These are phyloP conservation scores for Drosophila seclusa DNA, from an alignment of 2,888 invertebrate species.

Conservation along the genomic window DNA sequence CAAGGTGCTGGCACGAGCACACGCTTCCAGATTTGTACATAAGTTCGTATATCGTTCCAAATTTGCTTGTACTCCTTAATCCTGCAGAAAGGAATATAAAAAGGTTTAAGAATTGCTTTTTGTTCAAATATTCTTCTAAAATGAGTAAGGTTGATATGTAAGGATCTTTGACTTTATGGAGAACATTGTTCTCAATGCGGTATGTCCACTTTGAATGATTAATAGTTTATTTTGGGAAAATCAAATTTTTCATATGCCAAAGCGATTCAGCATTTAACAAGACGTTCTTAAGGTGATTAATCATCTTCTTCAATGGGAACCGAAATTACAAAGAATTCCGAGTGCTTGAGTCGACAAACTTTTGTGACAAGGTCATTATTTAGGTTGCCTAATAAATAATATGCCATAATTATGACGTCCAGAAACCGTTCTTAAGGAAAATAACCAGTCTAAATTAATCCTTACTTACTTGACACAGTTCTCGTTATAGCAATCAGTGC, in stretches of 20 bases:
- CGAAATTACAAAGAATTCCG: neutral
- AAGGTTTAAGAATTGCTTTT: neutral
- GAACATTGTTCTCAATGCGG: neutral
- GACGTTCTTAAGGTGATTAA: neutral
- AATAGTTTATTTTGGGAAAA: neutral
- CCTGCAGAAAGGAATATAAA: constrained; percentile 84
- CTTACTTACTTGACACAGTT: constrained; percentile 88
- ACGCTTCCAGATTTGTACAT: constrained; percentile 88
- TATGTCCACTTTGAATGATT: neutral
- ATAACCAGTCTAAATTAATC: neutral
- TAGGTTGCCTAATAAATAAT: neutral
- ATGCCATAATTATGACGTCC: neutral
- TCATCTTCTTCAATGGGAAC: neutral
- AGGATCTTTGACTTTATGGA: neutral
- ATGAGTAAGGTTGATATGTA: neutral
- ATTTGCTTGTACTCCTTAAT: constrained; percentile 89
- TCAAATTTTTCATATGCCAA: neutral
- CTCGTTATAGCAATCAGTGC: constrained; percentile 87
- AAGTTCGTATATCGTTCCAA: constrained; percentile 89
- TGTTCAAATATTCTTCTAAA: neutral
- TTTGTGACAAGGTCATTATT: neutral
- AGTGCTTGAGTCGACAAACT: neutral
- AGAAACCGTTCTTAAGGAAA: neutral
- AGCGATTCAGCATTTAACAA: neutral
- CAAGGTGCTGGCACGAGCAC: constrained; percentile 90